phyloP scores from a whole-genome alignment of 2,113 vertebrate genomes.

The Larimichthys crocea region DNA sequence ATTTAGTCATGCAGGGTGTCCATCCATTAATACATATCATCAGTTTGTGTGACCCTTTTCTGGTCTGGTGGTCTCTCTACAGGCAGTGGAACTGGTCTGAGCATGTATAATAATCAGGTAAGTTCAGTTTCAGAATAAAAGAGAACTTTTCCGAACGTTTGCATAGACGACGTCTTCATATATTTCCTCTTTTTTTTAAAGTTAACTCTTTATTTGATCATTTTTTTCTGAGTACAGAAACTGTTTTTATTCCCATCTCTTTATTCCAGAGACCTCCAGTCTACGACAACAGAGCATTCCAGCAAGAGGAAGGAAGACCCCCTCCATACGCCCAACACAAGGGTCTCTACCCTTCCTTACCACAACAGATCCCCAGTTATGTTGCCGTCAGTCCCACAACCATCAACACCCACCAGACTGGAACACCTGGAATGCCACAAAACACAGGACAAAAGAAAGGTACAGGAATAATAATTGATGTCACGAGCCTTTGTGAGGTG shows the following conservation, averaged over 20 bases:
- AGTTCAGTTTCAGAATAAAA: background rate
- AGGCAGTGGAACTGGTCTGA: constrained; percentile 9
- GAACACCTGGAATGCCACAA: background rate
- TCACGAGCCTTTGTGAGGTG: background rate
- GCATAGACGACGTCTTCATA: background rate
- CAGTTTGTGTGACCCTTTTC: background rate
- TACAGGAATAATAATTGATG: constrained; percentile 11
- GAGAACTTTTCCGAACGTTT: background rate
- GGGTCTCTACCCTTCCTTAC: constrained; percentile 28
- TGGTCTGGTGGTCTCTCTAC: constrained; percentile 7
- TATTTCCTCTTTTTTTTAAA: background rate
- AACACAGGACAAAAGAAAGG: constrained; percentile 30
- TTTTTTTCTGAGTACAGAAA: background rate
- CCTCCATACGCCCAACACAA: constrained; percentile 21
- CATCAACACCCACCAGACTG: constrained; percentile 68
- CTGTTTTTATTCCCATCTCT: background rate
- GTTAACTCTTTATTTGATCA: background rate
- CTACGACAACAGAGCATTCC: constrained; percentile 75
- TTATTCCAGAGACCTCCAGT: constrained; percentile 43
- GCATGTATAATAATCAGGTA: constrained; percentile 58
- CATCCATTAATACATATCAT: background rate
- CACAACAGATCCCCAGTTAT: constrained; percentile 35
- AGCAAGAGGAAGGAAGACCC: constrained; percentile 48
- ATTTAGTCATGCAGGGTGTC: background rate
- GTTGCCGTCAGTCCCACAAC: background rate